Percentiles rank a stretch among this genome's conserved stretches.
Evolutionary conservation across 2,797 vertebrate genomes (phyloP).

Genomic region (Enteromius unitaeniatus): DNA sequence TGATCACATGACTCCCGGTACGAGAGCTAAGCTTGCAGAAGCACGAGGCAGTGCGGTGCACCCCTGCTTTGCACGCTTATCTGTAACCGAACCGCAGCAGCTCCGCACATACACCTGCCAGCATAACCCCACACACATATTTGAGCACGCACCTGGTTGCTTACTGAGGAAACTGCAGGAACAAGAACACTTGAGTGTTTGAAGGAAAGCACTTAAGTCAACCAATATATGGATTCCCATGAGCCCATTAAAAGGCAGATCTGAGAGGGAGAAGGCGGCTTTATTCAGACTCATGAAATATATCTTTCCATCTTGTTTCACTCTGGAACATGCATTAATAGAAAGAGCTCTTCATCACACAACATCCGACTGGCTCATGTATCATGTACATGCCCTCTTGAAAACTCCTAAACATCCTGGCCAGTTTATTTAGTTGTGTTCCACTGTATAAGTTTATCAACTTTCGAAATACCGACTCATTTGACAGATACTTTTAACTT

Average conservation of each 20-base stretch:
- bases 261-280: neutral
- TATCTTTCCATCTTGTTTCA: neutral
- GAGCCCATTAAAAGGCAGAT: conserved; percentile 2
- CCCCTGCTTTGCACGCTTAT: neutral
- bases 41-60: neutral
- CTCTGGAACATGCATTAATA: conserved; percentile 13
- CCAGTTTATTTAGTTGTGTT: neutral
- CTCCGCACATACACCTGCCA: neutral
- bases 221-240: neutral
- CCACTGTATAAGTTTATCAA: neutral
- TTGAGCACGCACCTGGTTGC: neutral
- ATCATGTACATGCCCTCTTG: neutral
- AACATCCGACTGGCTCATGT: neutral
- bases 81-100: neutral
- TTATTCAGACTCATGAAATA: conserved; percentile 21
- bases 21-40: neutral
- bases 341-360: neutral
- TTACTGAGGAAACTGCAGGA: neutral
- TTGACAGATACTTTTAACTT: neutral
- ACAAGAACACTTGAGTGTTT: conserved; percentile 15
- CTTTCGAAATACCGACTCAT: neutral
- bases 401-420: neutral
- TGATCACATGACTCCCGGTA: conserved; percentile 3
- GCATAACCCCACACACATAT: neutral
- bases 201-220: conserved; percentile 17